Base-by-base conservation (phyloP, 1,140 invertebrate species). In the Pissodes strobi region DNA sequence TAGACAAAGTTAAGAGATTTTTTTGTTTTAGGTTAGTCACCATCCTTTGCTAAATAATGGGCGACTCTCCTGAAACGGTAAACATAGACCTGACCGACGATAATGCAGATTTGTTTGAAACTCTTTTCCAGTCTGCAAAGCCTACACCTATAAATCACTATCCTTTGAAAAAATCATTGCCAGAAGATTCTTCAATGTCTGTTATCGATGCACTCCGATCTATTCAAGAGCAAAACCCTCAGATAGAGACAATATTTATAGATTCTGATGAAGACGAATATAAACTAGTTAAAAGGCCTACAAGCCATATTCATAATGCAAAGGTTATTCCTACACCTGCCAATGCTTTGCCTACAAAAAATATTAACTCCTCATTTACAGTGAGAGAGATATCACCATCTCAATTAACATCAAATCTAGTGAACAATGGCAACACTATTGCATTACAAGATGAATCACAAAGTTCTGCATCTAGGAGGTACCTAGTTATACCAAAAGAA, bases 231-330 rank as follows among this genome's bases (percentile, higher is more conserved):
- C 27, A 59, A 13, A 59, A 59, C 23, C 56, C 56, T 3, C 56
- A 59, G 22, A 49, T 59, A 15, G 56, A 59, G 34, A 38, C 56
- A 6, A 23, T 59, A 19, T 59, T 59, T 37, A 37, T 59, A 5
- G 56, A 46, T 3, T 46, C 41, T 10, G 56, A 59, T 23, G 39
- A 45, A 17, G 53, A 45, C 13, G 37, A 39, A 13, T n/a, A 30
- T 12, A 30, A 6, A 30, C 12, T 30, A 30, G 27, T 30, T 5
- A 30, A 30, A 30, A 30, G 12, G 12, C 27, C 12, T 30, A 6
- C 27, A 30, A 5, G 4, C n/a, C n/a, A n/a, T n/a, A n/a, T n/a
- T n/a, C n/a, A n/a, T n/a, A n/a, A n/a, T n/a, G n/a, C n/a, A n/a
- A n/a, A n/a, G n/a, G n/a, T n/a, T n/a, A n/a, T n/a, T n/a, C n/a